phyloP scores from a whole-genome alignment of 2,797 vertebrate genomes.

The Coilia nasus region DNA sequence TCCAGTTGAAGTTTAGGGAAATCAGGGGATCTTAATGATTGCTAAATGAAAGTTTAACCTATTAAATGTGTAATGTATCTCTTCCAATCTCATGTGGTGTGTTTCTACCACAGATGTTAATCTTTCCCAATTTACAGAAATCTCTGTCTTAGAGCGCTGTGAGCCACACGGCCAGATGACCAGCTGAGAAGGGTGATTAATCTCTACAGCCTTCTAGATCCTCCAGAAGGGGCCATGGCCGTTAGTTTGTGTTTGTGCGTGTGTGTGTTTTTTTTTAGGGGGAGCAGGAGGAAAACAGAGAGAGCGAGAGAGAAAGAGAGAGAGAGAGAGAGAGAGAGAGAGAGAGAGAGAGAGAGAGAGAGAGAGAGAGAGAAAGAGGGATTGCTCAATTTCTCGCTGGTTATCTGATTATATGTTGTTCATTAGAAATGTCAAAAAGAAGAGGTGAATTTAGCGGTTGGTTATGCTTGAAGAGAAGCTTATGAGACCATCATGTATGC shows the following conservation, averaged over 20 bases:
- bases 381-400: no score
- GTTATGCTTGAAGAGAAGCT: not conserved
- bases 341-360: no score
- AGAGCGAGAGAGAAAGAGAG: no score
- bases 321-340: no score
- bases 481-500: not conserved
- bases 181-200: not conserved
- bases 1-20: not conserved
- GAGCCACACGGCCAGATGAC: not conserved
- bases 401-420: not conserved
- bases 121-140: not conserved
- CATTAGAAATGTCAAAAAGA: not conserved
- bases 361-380: no score
- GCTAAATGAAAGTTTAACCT: not conserved
- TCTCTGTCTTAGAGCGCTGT: not conserved
- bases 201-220: not conserved
- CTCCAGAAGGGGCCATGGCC: not conserved
- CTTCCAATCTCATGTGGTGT: not conserved
- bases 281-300: no score
- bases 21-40: not conserved
- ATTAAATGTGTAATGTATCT: not conserved
- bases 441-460: not conserved
- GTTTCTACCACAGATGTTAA: not conserved
- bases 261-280: no score
- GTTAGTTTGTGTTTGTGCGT: slow-evolving; percentile 22